A percentile compares a stretch with the other conserved stretches of the same genome.
Evolutionary conservation across 2,113 vertebrate genomes (phyloP).

Genomic region (Stegostoma tigrinum): DNA sequence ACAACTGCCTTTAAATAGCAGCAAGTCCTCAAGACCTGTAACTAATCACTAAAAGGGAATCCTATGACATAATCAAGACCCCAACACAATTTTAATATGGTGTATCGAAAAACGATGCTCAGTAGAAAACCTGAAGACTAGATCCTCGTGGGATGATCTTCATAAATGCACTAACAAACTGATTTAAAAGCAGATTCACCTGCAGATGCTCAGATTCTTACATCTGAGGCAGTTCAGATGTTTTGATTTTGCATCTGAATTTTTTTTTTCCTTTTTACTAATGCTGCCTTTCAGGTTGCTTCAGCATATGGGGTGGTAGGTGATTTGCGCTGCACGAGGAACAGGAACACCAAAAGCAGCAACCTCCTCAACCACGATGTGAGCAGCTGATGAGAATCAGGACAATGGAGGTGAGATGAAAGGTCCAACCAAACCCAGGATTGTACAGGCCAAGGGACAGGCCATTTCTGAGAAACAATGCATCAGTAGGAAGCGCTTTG

Average conservation of each 20-base stretch:
- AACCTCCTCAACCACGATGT: not conserved
- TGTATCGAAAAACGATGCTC: not conserved
- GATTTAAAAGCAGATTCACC: not conserved
- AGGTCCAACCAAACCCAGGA: not conserved
- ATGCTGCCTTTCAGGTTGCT: not conserved
- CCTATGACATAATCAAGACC: not conserved
- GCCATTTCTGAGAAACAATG: not conserved
- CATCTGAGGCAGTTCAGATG: not conserved
- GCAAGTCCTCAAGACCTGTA: not conserved
- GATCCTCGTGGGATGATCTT: not conserved
- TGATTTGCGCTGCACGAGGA: not conserved
- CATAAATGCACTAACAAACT: not conserved
- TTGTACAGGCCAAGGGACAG: not conserved
- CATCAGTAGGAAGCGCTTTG: not conserved
- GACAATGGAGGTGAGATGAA: not conserved
- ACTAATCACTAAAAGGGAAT: not conserved
- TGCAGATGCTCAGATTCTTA: not conserved
- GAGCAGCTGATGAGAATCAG: not conserved
- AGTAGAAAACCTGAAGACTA: not conserved
- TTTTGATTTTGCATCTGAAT: not conserved
- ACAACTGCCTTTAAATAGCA: not conserved
- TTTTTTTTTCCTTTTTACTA: not conserved
- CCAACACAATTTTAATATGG: not conserved
- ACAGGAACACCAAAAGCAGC: not conserved
- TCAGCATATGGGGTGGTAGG: too few relatives aligned